Evolutionary conservation across 2,113 vertebrate species (phyloP).

Genomic region (Apistogramma diplotaenia): DNA sequence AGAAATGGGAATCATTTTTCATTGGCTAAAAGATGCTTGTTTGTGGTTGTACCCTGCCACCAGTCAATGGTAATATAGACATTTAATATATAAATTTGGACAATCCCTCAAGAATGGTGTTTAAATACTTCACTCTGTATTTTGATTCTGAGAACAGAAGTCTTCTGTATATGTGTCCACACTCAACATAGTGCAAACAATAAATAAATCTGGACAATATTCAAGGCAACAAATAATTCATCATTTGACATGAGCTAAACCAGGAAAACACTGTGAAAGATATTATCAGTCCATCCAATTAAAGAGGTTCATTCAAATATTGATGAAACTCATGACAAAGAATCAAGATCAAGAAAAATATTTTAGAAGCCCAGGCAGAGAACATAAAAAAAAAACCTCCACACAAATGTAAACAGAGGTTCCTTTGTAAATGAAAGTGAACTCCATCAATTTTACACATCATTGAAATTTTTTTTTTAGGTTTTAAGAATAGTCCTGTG

Average conservation of each 20-base stretch:
- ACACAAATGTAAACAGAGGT: neutral
- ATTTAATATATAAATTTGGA: slow-evolving; percentile 1
- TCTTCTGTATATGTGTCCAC: neutral
- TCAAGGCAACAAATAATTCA: neutral
- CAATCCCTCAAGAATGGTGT: neutral
- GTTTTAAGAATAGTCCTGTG: neutral
- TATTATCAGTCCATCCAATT: neutral
- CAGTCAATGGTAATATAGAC: neutral
- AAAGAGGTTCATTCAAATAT: neutral
- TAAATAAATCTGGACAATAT: neutral
- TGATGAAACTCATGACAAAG: neutral
- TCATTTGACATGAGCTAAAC: neutral
- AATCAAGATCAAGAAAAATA: neutral
- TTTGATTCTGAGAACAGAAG: neutral
- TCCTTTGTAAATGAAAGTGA: neutral
- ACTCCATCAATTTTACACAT: neutral
- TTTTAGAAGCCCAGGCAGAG: neutral
- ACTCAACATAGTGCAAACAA: neutral
- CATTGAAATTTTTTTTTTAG: neutral
- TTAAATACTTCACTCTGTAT: neutral
- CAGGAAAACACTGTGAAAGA: neutral
- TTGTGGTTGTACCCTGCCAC: neutral
- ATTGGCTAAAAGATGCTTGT: slow-evolving; percentile 5
- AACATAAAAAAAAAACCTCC: neutral
- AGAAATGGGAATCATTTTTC: slow-evolving; percentile 4